A percentile compares a stretch with the other conserved stretches of the same genome.
phyloP scores from a whole-genome alignment of 2,888 invertebrate genomes.

The Oscheius sp. region DNA sequence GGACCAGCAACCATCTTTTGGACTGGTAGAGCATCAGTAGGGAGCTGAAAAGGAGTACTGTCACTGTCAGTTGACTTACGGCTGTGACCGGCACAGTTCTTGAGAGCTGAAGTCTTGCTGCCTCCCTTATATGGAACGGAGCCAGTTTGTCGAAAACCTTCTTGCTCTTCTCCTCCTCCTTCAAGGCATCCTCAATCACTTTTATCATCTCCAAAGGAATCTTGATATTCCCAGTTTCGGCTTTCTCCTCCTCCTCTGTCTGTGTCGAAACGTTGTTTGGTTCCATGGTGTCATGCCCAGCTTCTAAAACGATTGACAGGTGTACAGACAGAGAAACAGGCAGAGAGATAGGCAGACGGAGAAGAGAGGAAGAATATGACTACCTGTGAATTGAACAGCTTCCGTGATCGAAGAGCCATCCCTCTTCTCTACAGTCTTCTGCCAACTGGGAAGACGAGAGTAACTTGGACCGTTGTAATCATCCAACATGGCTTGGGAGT shows the following conservation, averaged over 20 bases:
- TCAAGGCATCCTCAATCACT: background rate
- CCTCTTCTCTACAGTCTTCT: conserved; percentile 8
- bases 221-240: background rate
- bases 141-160: conserved; percentile 13
- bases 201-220: background rate
- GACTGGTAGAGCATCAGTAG: conserved; percentile 19
- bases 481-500: background rate
- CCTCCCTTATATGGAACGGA: conserved; percentile 19
- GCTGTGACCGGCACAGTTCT: conserved; percentile 28
- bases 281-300: conserved; percentile 20
- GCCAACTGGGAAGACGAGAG: conserved; percentile 19
- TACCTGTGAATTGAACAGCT: conserved; percentile 22
- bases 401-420: conserved; percentile 11
- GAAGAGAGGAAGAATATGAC: background rate
- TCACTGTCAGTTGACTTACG: background rate
- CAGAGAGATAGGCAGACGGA: no score
- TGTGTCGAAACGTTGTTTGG: conserved; percentile 11
- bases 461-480: conserved; percentile 11
- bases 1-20: conserved; percentile 5
- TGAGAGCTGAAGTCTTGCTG: conserved; percentile 17
- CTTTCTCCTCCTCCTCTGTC: background rate
- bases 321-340: no score
- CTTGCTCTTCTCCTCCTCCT: conserved; percentile 17
- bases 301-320: background rate
- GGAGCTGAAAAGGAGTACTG: background rate